Evolutionary conservation across 1,140 invertebrate species (phyloP).

Genomic region (Phocides pigmalion): DNA sequence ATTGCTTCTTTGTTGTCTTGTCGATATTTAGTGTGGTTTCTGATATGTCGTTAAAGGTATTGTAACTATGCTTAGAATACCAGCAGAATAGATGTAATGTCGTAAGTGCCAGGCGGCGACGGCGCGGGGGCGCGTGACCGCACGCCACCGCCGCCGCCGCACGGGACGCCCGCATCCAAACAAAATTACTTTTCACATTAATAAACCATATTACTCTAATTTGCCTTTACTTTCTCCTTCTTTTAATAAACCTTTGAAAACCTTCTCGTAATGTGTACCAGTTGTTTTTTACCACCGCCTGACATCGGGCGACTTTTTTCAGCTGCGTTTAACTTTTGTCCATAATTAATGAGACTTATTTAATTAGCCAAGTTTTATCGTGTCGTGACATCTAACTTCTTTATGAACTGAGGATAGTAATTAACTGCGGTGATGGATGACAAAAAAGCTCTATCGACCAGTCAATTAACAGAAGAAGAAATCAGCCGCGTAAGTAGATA

Average conservation of each 20-base stretch:
- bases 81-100: conserved; percentile 24
- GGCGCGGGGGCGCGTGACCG: conserved; percentile 52
- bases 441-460: conserved; percentile 44
- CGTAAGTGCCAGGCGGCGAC: conserved; percentile 49
- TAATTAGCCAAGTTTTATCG: conserved; percentile 38
- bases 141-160: conserved; percentile 40
- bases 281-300: conserved; percentile 77
- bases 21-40: neutral
- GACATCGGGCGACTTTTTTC: conserved; percentile 66
- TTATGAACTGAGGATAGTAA: conserved; percentile 13
- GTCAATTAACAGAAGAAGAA: conserved; percentile 69
- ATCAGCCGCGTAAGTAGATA: conserved; percentile 67
- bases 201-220: conserved; percentile 81
- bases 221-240: conserved; percentile 77
- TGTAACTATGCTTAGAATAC: conserved; percentile 15
- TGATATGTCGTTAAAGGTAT: neutral
- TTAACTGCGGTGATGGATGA: conserved; percentile 45
- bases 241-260: conserved; percentile 77
- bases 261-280: conserved; percentile 72
- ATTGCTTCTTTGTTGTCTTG: too few species aligned
- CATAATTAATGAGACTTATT: conserved; percentile 31
- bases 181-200: conserved; percentile 81
- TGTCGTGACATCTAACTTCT: conserved; percentile 36
- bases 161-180: conserved; percentile 58
- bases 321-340: conserved; percentile 37